Conservation (phyloP, 2,797 vertebrate species). For the Mormyrops attenuatus region DNA sequence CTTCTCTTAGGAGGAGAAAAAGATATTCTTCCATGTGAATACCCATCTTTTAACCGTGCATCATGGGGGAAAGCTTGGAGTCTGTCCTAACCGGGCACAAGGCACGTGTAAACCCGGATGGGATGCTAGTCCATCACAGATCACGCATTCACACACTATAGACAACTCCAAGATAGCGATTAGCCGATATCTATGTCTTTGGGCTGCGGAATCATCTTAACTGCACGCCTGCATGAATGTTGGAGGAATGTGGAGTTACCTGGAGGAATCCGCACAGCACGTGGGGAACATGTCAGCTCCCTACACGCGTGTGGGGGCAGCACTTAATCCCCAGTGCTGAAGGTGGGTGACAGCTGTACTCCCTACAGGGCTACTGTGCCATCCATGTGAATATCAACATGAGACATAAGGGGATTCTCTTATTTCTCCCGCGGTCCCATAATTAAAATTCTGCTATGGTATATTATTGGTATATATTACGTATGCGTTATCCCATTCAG, state of each 20-base stretch:
- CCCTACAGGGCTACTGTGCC: background rate
- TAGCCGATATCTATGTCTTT: background rate
- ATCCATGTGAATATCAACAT: background rate
- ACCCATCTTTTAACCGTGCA: background rate
- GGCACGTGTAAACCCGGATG: background rate
- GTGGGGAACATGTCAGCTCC: background rate
- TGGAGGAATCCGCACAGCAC: background rate
- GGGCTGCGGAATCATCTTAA: background rate
- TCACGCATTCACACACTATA: background rate
- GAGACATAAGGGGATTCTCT: background rate
- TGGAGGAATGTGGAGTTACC: background rate
- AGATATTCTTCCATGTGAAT: background rate
- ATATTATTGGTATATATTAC: background rate
- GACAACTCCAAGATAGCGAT: background rate
- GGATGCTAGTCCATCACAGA: background rate
- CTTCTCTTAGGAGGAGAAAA: background rate
- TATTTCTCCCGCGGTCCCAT: background rate
- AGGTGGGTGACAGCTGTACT: background rate
- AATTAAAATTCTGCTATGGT: background rate
- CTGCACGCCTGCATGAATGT: background rate
- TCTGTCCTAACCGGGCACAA: background rate
- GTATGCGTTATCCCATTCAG: background rate
- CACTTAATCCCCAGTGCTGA: background rate
- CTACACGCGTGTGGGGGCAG: background rate
- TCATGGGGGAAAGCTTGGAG: background rate